phyloP scores from a whole-genome alignment of 2,888 invertebrate species.

The Invenusta paracnida region DNA sequence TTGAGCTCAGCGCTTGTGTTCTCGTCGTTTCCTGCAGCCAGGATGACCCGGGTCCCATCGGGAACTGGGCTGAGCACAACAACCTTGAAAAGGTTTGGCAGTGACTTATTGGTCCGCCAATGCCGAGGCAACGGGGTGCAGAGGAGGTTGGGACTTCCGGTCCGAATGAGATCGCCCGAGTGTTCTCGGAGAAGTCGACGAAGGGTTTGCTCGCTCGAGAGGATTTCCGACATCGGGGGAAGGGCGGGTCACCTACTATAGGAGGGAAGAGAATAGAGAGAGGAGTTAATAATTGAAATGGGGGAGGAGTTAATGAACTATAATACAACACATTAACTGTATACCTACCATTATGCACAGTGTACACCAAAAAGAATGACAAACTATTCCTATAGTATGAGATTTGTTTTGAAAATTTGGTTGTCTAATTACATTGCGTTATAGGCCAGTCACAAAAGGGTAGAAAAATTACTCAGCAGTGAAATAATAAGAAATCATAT shows the following conservation, averaged over 20 bases:
- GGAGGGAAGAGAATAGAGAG: neutral
- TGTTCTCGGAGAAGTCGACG: neutral
- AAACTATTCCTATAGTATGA: too few species aligned
- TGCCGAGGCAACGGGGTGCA: slow-evolving; percentile 87
- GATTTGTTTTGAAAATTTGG: too few species aligned
- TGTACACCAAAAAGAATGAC: too few species aligned
- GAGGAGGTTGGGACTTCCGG: slow-evolving; percentile 90
- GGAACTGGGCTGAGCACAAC: slow-evolving; percentile 60
- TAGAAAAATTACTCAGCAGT: too few species aligned
- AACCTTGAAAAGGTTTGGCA: slow-evolving; percentile 91
- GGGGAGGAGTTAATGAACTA: too few species aligned
- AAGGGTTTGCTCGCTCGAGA: neutral
- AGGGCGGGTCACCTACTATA: too few species aligned
- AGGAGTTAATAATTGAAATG: neutral
- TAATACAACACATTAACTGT: too few species aligned
- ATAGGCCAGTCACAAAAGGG: too few species aligned
- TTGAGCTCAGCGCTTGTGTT: slow-evolving; percentile 86
- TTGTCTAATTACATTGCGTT: too few species aligned
- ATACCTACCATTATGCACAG: too few species aligned
- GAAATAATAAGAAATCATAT: too few species aligned
- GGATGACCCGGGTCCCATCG: slow-evolving; percentile 81
- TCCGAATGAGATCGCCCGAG: neutral
- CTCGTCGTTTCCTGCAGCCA: slow-evolving; percentile 93
- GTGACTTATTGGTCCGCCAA: slow-evolving; percentile 96
- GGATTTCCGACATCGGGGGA: neutral